These are phyloP conservation scores for Epicauta chinensis DNA, from an alignment of 1,140 invertebrate genomes.

Conservation along the genomic window DNA sequence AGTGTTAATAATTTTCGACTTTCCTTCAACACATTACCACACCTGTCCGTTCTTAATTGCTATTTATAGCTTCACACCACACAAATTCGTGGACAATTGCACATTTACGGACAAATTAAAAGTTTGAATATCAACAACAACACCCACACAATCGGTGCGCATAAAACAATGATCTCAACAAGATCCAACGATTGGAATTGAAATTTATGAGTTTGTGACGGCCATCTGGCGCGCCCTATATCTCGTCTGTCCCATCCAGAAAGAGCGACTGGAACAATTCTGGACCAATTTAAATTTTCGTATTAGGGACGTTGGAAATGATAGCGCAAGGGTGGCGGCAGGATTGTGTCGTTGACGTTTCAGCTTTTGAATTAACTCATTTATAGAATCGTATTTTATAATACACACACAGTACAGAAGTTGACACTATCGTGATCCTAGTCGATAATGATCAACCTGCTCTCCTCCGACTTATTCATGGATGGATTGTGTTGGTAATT, in stretches of 20 bases:
- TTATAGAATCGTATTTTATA: slow-evolving; percentile 16
- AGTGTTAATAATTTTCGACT: slow-evolving; percentile 8
- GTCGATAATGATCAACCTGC: too few species aligned
- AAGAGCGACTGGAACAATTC: too few species aligned
- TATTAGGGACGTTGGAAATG: slow-evolving; percentile 6
- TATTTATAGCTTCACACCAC: slow-evolving; percentile 28
- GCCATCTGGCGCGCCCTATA: slow-evolving; percentile 12
- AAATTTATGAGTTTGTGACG: slow-evolving; percentile 19
- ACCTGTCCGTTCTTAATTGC: slow-evolving; percentile 25
- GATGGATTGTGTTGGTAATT: too few species aligned
- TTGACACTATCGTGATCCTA: too few species aligned
- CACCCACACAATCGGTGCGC: slow-evolving; percentile 12
- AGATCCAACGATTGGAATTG: slow-evolving; percentile 16
- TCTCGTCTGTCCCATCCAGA: too few species aligned
- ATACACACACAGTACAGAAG: background rate
- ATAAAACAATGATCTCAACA: slow-evolving; percentile 16
- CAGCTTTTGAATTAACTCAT: slow-evolving; percentile 16
- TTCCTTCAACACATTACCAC: slow-evolving; percentile 22
- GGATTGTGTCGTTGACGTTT: slow-evolving; percentile 16
- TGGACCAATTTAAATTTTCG: too few species aligned
- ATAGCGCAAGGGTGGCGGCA: slow-evolving; percentile 2
- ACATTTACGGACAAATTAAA: slow-evolving; percentile 27
- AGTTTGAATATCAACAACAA: slow-evolving; percentile 18
- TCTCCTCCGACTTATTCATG: too few species aligned
- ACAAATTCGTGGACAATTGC: too few species aligned